Evolutionary conservation across 2,888 invertebrate species (phyloP).

Genomic region (Synergus japonicus): DNA sequence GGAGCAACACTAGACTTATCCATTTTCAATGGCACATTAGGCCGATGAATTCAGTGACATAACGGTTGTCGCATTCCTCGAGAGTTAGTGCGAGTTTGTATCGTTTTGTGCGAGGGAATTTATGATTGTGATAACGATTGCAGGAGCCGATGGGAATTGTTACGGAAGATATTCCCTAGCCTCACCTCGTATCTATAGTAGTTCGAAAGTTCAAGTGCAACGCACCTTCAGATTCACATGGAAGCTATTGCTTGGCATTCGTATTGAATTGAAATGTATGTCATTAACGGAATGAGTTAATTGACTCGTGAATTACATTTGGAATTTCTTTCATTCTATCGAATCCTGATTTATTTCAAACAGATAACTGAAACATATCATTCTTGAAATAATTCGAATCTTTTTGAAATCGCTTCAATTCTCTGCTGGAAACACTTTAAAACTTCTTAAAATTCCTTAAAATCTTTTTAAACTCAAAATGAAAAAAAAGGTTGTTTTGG

Average conservation of each 20-base stretch:
- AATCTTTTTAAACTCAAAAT: too few species aligned
- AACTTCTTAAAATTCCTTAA: too few species aligned
- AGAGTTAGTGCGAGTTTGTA: conserved; percentile 47
- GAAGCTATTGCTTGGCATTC: neutral
- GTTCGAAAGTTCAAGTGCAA: conserved; percentile 29
- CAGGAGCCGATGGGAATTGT: conserved; percentile 21
- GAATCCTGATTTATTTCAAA: neutral
- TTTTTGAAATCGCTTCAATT: too few species aligned
- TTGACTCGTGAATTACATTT: neutral
- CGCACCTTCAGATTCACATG: neutral
- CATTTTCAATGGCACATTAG: conserved; percentile 31
- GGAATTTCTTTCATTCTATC: neutral
- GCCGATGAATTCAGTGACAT: conserved; percentile 62
- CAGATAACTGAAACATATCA: neutral
- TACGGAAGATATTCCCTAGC: conserved; percentile 16
- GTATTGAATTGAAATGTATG: conserved; percentile 9
- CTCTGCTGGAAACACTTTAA: too few species aligned
- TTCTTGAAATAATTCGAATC: too few species aligned
- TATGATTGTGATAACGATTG: conserved; percentile 23
- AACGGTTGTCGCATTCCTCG: conserved; percentile 68
- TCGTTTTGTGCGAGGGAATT: conserved; percentile 24
- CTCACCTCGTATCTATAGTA: neutral
- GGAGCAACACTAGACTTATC: neutral
- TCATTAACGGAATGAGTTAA: conserved; percentile 4
- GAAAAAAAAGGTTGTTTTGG: too few species aligned